Conservation (phyloP, 30 jellyfish, hydroid and myxozoan species). For the Turritopsis rubra region DNA sequence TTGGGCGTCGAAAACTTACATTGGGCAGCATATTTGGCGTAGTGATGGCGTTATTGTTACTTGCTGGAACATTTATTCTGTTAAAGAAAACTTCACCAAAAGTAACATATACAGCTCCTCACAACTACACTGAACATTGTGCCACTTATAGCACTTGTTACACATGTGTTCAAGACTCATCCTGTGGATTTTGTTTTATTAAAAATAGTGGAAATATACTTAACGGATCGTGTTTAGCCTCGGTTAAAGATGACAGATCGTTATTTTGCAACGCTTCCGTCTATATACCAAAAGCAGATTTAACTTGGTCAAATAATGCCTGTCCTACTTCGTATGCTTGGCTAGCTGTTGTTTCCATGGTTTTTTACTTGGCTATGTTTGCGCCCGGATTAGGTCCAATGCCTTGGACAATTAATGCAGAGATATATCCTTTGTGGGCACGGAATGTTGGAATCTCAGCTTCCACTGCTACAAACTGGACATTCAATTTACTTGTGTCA, state of each 20-base stretch:
- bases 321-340: slow-evolving; percentile 87
- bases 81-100: slow-evolving; percentile 47
- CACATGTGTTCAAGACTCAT: slow-evolving; percentile 36
- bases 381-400: slow-evolving; percentile 91
- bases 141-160: slow-evolving; percentile 29
- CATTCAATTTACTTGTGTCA: slow-evolving; percentile 56
- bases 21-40: slow-evolving; percentile 68
- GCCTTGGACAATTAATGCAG: slow-evolving; percentile 96
- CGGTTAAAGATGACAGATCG: background rate
- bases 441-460: slow-evolving; percentile 60
- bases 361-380: slow-evolving; percentile 71
- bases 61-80: slow-evolving; percentile 54
- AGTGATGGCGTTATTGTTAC: slow-evolving; percentile 45
- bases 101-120: slow-evolving; percentile 7
- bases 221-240: slow-evolving; percentile 52
- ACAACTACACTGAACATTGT: slow-evolving; percentile 28
- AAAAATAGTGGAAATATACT: background rate
- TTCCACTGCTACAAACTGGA: slow-evolving; percentile 78
- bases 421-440: slow-evolving; percentile 95
- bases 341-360: slow-evolving; percentile 72
- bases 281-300: background rate
- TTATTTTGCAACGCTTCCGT: slow-evolving; percentile 7
- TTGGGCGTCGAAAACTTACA: slow-evolving; percentile 73
- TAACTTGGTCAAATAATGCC: slow-evolving; percentile 34
- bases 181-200: slow-evolving; percentile 74